phyloP scores from a whole-genome alignment of 2,113 vertebrate species.

The Anhinga anhinga region DNA sequence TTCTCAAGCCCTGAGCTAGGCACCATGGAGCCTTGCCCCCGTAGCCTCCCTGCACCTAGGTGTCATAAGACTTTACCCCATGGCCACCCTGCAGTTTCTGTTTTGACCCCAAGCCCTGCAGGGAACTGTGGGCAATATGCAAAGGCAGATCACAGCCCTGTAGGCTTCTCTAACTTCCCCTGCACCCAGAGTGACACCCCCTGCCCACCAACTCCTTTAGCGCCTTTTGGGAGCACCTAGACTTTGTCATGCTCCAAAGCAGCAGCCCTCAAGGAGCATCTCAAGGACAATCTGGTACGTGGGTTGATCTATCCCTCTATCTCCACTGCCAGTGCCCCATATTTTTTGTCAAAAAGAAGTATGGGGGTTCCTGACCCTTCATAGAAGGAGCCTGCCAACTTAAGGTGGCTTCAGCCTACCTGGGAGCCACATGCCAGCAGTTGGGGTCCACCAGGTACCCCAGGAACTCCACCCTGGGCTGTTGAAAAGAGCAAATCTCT shows the following conservation, averaged over 20 bases:
- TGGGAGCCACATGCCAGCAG: neutral
- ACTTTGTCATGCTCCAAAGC: neutral
- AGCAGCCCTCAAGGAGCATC: neutral
- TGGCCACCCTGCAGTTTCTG: neutral
- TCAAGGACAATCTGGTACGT: neutral
- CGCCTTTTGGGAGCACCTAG: neutral
- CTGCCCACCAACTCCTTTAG: neutral
- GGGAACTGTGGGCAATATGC: neutral
- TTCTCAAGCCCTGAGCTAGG: neutral
- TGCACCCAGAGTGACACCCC: neutral
- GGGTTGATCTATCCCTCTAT: neutral
- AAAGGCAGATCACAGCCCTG: neutral
- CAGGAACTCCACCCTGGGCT: neutral
- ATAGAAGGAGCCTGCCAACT: neutral
- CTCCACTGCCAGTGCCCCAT: neutral
- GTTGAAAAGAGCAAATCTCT: neutral
- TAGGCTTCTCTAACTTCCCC: neutral
- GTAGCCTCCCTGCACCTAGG: neutral
- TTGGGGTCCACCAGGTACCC: neutral
- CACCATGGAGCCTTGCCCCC: neutral
- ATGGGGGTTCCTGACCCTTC: neutral
- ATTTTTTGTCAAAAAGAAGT: neutral
- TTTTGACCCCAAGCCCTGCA: rapidly evolving
- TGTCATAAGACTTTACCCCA: neutral
- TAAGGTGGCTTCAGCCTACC: neutral